These are phyloP conservation scores for Aix galericulata DNA, from an alignment of 2,113 vertebrate species.

Conservation along the genomic window DNA sequence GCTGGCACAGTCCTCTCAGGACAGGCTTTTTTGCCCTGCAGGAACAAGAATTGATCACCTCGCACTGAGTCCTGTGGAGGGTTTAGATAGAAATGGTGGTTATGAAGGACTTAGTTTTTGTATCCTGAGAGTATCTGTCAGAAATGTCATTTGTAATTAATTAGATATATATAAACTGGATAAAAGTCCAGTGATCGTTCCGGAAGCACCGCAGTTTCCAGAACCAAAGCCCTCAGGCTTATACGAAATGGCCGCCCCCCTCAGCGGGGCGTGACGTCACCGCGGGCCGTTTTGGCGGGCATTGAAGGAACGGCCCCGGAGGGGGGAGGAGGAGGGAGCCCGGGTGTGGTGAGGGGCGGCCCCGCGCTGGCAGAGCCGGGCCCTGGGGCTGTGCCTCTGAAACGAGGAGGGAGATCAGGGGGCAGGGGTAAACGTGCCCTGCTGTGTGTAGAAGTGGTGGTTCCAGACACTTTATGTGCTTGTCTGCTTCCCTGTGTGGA, in stretches of 20 bases:
- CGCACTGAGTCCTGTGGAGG: not conserved
- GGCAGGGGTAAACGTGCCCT: too few relatives aligned
- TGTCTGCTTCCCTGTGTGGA: too few relatives aligned
- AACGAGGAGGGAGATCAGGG: too few relatives aligned
- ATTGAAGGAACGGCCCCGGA: too few relatives aligned
- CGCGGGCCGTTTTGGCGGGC: too few relatives aligned
- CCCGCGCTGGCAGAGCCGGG: too few relatives aligned
- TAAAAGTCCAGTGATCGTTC: not conserved
- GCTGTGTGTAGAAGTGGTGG: too few relatives aligned
- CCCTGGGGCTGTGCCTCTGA: too few relatives aligned
- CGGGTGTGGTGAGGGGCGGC: too few relatives aligned
- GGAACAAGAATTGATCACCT: not conserved
- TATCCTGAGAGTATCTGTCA: not conserved
- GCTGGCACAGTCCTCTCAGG: fast-evolving
- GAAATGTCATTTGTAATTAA: constrained; percentile 28
- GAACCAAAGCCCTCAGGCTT: not conserved
- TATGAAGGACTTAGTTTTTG: not conserved
- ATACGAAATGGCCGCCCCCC: not conserved
- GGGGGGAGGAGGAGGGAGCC: too few relatives aligned
- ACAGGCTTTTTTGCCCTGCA: not conserved
- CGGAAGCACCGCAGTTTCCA: not conserved
- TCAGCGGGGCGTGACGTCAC: too few relatives aligned
- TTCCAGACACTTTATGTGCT: too few relatives aligned
- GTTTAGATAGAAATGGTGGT: not conserved
- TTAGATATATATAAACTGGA: not conserved